Conservation (phyloP, 2,113 vertebrate genomes). For the Equus przewalskii region DNA sequence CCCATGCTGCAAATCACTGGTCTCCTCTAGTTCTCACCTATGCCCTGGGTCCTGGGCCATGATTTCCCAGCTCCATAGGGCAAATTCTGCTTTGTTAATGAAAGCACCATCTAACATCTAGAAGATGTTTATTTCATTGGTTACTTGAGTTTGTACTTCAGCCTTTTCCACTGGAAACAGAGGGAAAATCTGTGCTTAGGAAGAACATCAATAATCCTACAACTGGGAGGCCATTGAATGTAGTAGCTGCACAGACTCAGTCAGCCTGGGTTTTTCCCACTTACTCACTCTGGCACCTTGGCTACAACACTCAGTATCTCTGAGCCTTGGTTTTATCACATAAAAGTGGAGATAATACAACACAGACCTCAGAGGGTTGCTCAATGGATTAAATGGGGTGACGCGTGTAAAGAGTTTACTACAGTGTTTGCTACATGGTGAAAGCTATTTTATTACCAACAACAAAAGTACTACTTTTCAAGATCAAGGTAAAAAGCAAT, state of each 20-base stretch:
- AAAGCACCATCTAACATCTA: neutral
- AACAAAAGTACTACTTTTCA: neutral
- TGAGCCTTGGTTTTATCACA: neutral
- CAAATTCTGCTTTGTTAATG: neutral
- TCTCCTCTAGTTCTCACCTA: neutral
- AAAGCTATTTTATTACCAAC: neutral
- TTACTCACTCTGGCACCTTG: no score
- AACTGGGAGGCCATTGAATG: neutral
- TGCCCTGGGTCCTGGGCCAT: neutral
- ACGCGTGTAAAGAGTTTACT: neutral
- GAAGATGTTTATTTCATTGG: neutral
- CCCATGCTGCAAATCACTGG: neutral
- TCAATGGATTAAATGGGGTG: neutral
- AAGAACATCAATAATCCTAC: neutral
- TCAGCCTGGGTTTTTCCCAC: no score
- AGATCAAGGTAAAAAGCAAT: neutral
- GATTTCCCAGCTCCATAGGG: neutral
- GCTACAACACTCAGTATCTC: neutral
- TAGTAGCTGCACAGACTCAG: accelerated
- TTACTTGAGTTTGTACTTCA: neutral
- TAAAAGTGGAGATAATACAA: neutral
- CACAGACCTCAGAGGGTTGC: neutral
- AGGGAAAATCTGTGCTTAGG: neutral
- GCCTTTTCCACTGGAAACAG: neutral
- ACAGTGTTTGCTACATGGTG: neutral